Evolutionary conservation across 2,113 vertebrate genomes (phyloP), one percentile per base, ranked within the genome.

Genomic region (Micromys minutus): DNA sequence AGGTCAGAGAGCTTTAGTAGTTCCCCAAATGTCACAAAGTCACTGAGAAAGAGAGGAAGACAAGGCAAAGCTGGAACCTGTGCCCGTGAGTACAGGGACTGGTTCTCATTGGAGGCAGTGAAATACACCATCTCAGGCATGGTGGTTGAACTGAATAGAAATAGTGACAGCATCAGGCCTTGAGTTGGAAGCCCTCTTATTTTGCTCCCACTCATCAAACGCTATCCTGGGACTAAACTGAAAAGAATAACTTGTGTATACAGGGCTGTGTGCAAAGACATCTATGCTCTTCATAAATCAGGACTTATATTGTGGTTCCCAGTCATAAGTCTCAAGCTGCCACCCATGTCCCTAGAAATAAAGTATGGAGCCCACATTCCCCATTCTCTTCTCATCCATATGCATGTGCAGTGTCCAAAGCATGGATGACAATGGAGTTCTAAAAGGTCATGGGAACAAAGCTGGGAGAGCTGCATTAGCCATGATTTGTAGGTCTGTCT

Each of bases 401-500:
- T 39, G 42, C 22, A 92, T 22, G 26, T 22, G 59, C 42, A 26
- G 21, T 7, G 2, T 47, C 86, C 0, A 10, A 52, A 80, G 94
- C 11, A 61, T 83, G 61, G 39, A 75, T 1, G 22, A 52, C 0
- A 0, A 29, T 0, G 5, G 0, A 74, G 50, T 74, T 75, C 63
- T 69, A 0, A 55, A 92, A 87, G 76, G 86, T 26, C 77, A 85
- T 19, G 95, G 90, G 91, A 83, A 69, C 31, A 61, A 50, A 93
- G 86, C 34, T 0, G 0, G 26, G 80, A 96, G 86, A 89, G 89
- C 59, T 42, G n/a, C 65, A 92, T 65, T 79, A 94, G 81, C 47
- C 79, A 13, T 96, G 96, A 97, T 96, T 61, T 92, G 90, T 95
- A 97, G 92, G 94, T 34, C 52, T 93, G 85, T 87, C 87, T 97